Conservation (phyloP, 2,797 vertebrate genomes). For the Antrozous pallidus region DNA sequence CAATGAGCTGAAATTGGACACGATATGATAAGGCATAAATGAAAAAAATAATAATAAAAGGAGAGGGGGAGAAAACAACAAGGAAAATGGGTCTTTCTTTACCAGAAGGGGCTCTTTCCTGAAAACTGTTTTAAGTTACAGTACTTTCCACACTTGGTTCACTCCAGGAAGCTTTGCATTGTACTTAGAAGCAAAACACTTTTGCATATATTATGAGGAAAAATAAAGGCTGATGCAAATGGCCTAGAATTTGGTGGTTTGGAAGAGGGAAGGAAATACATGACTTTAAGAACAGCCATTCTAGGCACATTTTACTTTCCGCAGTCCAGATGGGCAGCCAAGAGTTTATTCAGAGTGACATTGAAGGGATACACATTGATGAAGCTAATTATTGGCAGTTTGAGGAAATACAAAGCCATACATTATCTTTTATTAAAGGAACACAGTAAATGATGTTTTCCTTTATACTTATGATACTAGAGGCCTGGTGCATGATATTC, state of each 20-base stretch:
- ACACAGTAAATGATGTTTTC: neutral
- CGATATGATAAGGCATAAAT: conserved; percentile 64
- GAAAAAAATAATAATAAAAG: neutral
- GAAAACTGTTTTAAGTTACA: conserved; percentile 61
- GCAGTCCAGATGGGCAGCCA: neutral
- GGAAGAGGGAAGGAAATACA: neutral
- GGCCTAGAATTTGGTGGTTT: neutral
- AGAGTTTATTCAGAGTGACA: neutral
- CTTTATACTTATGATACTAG: neutral
- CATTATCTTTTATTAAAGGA: neutral
- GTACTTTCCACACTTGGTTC: conserved; percentile 49
- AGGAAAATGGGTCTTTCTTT: conserved; percentile 25
- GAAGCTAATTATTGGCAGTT: neutral
- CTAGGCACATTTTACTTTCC: neutral
- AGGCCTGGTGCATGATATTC: no score
- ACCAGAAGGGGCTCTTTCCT: conserved; percentile 44
- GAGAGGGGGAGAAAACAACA: neutral
- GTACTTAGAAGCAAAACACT: neutral
- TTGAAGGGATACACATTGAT: neutral
- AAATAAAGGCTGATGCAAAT: conserved; percentile 41
- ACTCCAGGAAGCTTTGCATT: conserved; percentile 24
- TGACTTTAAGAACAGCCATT: neutral
- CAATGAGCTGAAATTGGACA: conserved; percentile 57
- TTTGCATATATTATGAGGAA: neutral
- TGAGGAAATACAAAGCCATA: neutral